Evolutionary conservation across 2,888 invertebrate genomes (phyloP).

Genomic region (Poecilus cupreus): DNA sequence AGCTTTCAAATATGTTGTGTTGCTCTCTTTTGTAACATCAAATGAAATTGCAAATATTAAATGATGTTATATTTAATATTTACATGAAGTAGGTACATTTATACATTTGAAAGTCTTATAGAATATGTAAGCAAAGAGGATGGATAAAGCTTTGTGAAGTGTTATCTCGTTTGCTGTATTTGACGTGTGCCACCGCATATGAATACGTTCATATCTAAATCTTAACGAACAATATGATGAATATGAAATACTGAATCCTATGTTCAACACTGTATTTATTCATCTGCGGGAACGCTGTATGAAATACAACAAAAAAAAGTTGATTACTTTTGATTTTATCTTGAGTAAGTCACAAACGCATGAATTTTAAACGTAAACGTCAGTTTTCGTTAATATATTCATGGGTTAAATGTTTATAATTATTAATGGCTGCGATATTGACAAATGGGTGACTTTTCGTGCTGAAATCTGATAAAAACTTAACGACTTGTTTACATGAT

Average conservation of each 20-base stretch:
- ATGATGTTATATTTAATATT: background rate
- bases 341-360: background rate
- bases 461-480: background rate
- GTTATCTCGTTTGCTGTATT: conserved; percentile 24
- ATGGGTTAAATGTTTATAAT: background rate
- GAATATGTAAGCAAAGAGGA: conserved; percentile 7
- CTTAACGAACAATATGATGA: conserved; percentile 30
- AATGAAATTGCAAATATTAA: background rate
- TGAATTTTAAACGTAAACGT: background rate
- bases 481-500: background rate
- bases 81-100: background rate
- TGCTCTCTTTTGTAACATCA: too few relatives aligned
- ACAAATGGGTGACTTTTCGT: background rate
- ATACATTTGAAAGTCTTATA: conserved; percentile 9
- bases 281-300: background rate
- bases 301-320: background rate
- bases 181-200: conserved; percentile 9
- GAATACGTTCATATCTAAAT: conserved; percentile 6
- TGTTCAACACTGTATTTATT: conserved; percentile 8
- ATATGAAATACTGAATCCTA: background rate
- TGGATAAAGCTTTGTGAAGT: conserved; percentile 19
- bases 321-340: background rate
- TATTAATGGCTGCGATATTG: background rate
- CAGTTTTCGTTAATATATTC: background rate
- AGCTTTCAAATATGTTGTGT: too few relatives aligned